Evolutionary conservation across 2,888 invertebrate species (phyloP).

Genomic region (Dasysyrphus albostriatus): DNA sequence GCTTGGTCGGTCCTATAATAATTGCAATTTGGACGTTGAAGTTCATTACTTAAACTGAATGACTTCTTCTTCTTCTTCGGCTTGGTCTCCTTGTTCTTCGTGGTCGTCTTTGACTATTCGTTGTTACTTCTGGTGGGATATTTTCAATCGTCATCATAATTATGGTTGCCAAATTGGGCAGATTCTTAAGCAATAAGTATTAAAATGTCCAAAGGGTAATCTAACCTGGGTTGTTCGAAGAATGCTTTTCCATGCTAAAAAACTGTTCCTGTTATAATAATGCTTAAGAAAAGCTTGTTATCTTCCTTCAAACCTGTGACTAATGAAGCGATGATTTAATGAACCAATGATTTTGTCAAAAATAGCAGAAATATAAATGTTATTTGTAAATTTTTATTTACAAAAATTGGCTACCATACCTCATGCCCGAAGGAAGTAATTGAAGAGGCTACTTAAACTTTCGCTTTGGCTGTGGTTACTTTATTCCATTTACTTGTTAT

Average conservation of each 20-base stretch:
- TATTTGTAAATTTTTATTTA: background rate
- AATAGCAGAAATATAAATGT: too few species aligned
- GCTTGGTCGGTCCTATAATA: conserved; percentile 42
- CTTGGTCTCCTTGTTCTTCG: conserved; percentile 26
- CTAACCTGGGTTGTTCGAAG: too few species aligned
- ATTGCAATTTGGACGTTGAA: conserved; percentile 53
- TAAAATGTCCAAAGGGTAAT: too few species aligned
- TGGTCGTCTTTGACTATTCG: conserved; percentile 21
- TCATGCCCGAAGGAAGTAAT: background rate
- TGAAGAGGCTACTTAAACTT: conserved; percentile 29
- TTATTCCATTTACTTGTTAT: background rate
- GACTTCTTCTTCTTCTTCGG: conserved; percentile 33
- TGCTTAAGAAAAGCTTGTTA: too few species aligned
- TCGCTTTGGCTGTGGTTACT: conserved; percentile 40
- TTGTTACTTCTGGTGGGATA: conserved; percentile 12
- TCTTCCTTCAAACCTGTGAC: too few species aligned
- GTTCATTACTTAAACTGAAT: conserved; percentile 31
- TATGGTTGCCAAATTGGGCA: conserved; percentile 4
- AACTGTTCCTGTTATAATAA: too few species aligned
- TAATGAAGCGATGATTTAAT: too few species aligned
- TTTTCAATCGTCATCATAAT: conserved; percentile 8
- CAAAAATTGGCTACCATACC: background rate
- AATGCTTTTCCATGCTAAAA: too few species aligned
- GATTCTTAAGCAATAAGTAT: background rate
- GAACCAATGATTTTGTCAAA: too few species aligned